These are phyloP conservation scores for Lottia gigantea DNA, from an alignment of 2,888 invertebrate genomes.

Conservation along the genomic window DNA sequence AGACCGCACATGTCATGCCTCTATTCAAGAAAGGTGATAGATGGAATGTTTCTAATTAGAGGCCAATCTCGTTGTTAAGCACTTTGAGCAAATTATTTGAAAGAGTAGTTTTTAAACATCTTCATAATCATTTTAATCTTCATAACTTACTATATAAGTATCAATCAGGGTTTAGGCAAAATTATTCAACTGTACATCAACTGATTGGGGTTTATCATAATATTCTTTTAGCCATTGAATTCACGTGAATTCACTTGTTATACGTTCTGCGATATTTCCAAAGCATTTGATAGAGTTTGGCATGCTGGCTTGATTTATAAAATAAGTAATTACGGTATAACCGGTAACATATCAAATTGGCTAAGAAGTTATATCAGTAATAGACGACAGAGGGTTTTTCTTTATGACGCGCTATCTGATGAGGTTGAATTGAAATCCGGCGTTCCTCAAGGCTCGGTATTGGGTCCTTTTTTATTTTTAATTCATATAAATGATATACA, in stretches of 20 bases:
- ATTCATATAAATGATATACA: conserved; percentile 21
- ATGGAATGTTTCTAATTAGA: background rate
- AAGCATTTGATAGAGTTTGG: conserved; percentile 20
- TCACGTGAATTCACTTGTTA: background rate
- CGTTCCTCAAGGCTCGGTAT: conserved; percentile 24
- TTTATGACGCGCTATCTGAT: background rate
- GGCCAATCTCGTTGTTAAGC: background rate
- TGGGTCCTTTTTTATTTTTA: conserved; percentile 21
- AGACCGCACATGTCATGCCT: background rate
- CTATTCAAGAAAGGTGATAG: background rate
- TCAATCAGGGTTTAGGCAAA: background rate
- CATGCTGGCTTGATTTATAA: conserved; percentile 13
- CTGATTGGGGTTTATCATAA: background rate
- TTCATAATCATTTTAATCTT: background rate
- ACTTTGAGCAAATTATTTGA: background rate
- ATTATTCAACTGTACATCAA: too few species aligned
- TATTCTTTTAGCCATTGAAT: conserved; percentile 2
- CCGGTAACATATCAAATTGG: background rate
- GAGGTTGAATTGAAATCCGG: conserved; percentile 1
- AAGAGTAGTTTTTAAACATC: background rate
- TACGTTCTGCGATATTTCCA: conserved; percentile 15
- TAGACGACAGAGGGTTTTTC: background rate
- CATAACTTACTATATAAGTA: background rate
- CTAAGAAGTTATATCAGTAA: background rate
- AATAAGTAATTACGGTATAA: conserved; percentile 3